These are phyloP conservation scores for Cavia porcellus DNA, from an alignment of 2,113 vertebrate species.

Conservation along the genomic window DNA sequence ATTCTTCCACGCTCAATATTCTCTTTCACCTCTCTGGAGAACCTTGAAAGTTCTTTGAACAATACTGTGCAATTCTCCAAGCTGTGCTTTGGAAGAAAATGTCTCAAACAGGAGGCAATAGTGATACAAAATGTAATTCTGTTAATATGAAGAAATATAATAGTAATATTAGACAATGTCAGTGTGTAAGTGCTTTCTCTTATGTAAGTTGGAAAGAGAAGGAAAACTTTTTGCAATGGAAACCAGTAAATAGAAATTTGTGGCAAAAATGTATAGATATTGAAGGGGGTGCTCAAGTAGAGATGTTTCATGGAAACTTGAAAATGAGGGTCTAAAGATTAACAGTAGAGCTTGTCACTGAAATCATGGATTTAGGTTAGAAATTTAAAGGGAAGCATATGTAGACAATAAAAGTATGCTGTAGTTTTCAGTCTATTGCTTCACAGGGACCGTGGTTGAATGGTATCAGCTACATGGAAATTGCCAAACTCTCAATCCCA, in stretches of 20 bases:
- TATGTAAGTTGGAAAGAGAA: conserved; percentile 13
- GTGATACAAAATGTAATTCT: neutral
- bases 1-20: neutral
- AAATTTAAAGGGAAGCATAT: neutral
- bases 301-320: neutral
- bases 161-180: neutral
- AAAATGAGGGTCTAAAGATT: neutral
- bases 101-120: neutral
- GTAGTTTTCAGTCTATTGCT: neutral
- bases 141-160: neutral
- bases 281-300: neutral
- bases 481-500: neutral
- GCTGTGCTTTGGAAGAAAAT: neutral
- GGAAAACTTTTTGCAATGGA: neutral
- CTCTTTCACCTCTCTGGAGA: neutral
- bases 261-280: neutral
- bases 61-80: neutral
- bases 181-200: neutral
- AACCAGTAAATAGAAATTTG: neutral
- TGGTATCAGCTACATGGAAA: neutral
- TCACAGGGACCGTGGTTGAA: neutral
- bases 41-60: neutral
- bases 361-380: neutral
- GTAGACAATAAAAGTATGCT: neutral
- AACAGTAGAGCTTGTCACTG: neutral